Evolutionary conservation across 2,888 invertebrate species (phyloP), one percentile per base, ranked within the genome.

Genomic region (Ethmia dodecea): DNA sequence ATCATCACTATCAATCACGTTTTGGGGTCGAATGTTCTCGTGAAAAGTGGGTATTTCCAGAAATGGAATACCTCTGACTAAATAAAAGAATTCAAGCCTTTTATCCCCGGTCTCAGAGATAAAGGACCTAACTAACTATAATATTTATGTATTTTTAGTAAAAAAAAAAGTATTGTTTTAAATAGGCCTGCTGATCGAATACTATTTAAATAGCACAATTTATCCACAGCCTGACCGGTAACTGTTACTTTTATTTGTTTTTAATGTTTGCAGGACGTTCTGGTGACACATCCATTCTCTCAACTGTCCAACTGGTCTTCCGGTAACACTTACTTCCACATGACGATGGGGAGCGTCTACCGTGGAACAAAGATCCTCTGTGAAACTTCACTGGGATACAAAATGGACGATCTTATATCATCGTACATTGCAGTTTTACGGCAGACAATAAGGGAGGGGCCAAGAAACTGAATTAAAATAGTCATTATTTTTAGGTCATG

Each of bases 231-330:
- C n/a, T n/a, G n/a, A n/a, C n/a, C n/a, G n/a, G n/a, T n/a, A n/a
- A n/a, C n/a, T n/a, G n/a, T n/a, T n/a, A n/a, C n/a, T n/a, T 22
- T 8, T n/a, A 22, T 3, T 22, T 22, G 22, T 31, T 28, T 40
- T 24, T 33, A 26, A 44, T 44, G 33, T 37, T 70, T 71, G 28
- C 66, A 95, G 93, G 93, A 95, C 52, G 89, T 95, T 36, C 79
- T 97, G 45, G 91, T 91, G 3, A 93, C 93, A 9, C 94, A 97
- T 75, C 93, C 93, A 13, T 98, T 96, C 76, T 92, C 93, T 1
- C 93, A 95, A 58, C 88, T 98, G 42, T 95, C 94, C 32, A 97
- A 97, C 69, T 98, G 98, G 97, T 96, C 96, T 27, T 96, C 96
- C 5, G 97, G 97, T 8, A 97, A 96, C 69, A 97, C 95, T 0